A percentile compares a stretch with the other conserved stretches of the same genome.
Evolutionary conservation across 1,140 invertebrate species (phyloP).

Genomic region (Drosophila malerkotliana): DNA sequence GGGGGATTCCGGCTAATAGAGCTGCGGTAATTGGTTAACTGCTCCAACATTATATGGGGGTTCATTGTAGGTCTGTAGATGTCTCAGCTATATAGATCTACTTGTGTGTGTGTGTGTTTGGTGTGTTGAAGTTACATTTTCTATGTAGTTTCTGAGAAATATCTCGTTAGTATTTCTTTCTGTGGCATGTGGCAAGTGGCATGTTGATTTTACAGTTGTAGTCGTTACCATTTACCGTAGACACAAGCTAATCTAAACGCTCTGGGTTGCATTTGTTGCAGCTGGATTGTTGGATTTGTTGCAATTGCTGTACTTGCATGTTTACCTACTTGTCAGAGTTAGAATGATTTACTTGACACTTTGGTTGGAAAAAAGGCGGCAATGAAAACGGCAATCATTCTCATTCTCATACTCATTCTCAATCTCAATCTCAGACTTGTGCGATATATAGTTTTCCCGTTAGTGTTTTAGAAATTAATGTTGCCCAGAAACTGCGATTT

Average conservation of each 20-base stretch:
- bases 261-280: slow-evolving; percentile 28
- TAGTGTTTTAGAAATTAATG: slow-evolving; percentile 76
- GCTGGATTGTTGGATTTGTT: slow-evolving; percentile 20
- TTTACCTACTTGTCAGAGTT: slow-evolving; percentile 74
- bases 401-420: slow-evolving; percentile 9
- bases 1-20: slow-evolving; percentile 24
- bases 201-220: slow-evolving; percentile 27
- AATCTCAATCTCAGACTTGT: slow-evolving; percentile 24
- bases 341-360: slow-evolving; percentile 61
- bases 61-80: slow-evolving; percentile 17
- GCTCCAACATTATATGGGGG: slow-evolving; percentile 39
- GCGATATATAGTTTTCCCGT: slow-evolving; percentile 24
- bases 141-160: slow-evolving; percentile 48
- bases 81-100: slow-evolving; percentile 26
- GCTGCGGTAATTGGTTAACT: slow-evolving; percentile 51
- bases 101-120: slow-evolving; percentile 10
- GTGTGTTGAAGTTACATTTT: slow-evolving; percentile 32
- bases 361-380: slow-evolving; percentile 19
- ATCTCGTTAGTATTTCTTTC: slow-evolving; percentile 25
- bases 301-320: slow-evolving; percentile 36
- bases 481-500: slow-evolving; percentile 84
- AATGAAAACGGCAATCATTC: slow-evolving; percentile 20
- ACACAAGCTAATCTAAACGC: slow-evolving; percentile 55
- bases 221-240: slow-evolving; percentile 57
- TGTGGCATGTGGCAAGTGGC: slow-evolving; percentile 25